A percentile compares a stretch with the other conserved stretches of the same genome.
phyloP scores from a whole-genome alignment of 1,140 invertebrate species.

The Argopecten irradians region DNA sequence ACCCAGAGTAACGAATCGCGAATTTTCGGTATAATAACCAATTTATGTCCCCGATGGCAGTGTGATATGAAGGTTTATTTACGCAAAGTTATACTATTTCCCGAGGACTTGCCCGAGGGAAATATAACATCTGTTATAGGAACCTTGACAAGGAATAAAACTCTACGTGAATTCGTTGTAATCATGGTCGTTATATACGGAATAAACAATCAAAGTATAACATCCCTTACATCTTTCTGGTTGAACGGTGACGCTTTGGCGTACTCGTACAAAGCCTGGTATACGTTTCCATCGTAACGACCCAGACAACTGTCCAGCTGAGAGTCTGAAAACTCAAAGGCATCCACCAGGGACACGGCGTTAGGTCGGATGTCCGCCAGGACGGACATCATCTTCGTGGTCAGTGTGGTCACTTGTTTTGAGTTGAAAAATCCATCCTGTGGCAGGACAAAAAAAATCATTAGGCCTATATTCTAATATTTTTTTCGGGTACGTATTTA shows the following conservation, averaged over 20 bases:
- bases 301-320: conserved; percentile 89
- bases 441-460: conserved; percentile 27
- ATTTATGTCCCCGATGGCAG: too few relatives aligned
- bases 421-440: conserved; percentile 67
- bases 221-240: conserved; percentile 79
- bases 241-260: conserved; percentile 92
- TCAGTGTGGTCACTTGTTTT: conserved; percentile 82
- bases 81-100: neutral
- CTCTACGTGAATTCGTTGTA: neutral
- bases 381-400: conserved; percentile 83
- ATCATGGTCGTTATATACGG: neutral
- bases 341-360: conserved; percentile 91
- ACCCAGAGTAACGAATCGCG: too few relatives aligned
- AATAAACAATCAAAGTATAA: neutral
- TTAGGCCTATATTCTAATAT: too few relatives aligned
- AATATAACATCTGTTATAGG: neutral
- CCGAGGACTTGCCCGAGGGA: too few relatives aligned
- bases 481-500: too few relatives aligned
- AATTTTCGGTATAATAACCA: too few relatives aligned
- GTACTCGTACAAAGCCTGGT: conserved; percentile 89
- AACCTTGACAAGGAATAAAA: neutral
- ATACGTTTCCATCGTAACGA: conserved; percentile 92
- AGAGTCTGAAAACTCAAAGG: conserved; percentile 91
- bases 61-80: neutral
- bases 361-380: conserved; percentile 87